These are phyloP conservation scores for Drosophila paranaensis DNA, from an alignment of 2,888 invertebrate genomes.

Conservation along the genomic window DNA sequence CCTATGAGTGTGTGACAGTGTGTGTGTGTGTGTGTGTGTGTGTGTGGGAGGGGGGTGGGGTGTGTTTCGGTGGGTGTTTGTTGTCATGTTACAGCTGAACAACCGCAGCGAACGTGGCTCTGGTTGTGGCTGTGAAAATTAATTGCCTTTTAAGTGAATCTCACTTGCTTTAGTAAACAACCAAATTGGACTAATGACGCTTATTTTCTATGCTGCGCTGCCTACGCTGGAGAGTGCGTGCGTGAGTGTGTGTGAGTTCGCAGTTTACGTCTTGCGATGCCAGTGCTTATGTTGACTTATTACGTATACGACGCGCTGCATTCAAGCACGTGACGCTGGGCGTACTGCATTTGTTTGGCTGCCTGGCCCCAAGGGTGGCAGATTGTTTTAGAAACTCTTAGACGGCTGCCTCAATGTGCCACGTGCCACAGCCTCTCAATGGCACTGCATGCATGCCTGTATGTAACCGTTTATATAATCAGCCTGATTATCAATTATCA, in stretches of 20 bases:
- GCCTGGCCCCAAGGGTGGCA: slow-evolving; percentile 11
- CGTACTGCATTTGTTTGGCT: slow-evolving; percentile 46
- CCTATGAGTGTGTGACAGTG: neutral
- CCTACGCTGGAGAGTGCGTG: slow-evolving; percentile 8
- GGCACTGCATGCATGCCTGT: slow-evolving; percentile 19
- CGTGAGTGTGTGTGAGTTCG: slow-evolving; percentile 2
- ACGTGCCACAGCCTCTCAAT: slow-evolving; percentile 31
- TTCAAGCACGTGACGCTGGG: slow-evolving; percentile 54
- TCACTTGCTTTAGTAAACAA: slow-evolving; percentile 82
- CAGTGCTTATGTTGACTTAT: slow-evolving; percentile 68
- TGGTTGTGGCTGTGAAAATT: slow-evolving; percentile 80
- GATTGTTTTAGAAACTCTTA: slow-evolving; percentile 37
- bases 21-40: slow-evolving; percentile 9
- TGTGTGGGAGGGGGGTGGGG: slow-evolving; percentile 1
- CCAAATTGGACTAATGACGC: slow-evolving; percentile 82
- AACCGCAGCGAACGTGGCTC: slow-evolving; percentile 82
- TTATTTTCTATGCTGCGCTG: slow-evolving; percentile 71
- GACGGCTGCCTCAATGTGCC: slow-evolving; percentile 34
- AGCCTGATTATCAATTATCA: slow-evolving; percentile 27
- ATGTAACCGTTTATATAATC: slow-evolving; percentile 42
- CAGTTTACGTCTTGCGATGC: slow-evolving; percentile 21
- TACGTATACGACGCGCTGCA: slow-evolving; percentile 63
- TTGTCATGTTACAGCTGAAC: slow-evolving; percentile 81
- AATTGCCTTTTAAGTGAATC: slow-evolving; percentile 84
- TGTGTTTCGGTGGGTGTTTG: slow-evolving; percentile 74